Base-by-base conservation (phyloP, 1,140 invertebrate genomes). In the Drosophila pruinosa region DNA sequence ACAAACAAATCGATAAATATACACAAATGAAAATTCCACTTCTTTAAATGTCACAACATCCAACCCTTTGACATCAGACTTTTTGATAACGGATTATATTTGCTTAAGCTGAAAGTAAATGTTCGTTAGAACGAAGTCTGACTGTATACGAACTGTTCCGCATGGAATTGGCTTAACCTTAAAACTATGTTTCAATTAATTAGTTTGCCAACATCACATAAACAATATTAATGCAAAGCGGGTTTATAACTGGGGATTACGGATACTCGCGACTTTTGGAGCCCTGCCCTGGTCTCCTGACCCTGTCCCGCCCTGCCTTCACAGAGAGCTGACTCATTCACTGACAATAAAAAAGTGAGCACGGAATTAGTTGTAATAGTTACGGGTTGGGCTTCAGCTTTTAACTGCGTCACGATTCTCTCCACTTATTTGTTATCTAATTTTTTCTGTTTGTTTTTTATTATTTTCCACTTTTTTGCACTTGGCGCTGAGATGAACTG, bases 381-480 rank as follows among this genome's bases (percentile, higher is more conserved):
- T 58, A n/a, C n/a, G 56, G 24, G 15, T 17, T 34, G 10, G 31
- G 31, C 5, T n/a, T 38, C 26, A 10, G 57, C 28, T 71, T 48
- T 61, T 80, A 75, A 79, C 71, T 75, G 50, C 72, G 77, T 80
- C 77, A 80, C 77, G 77, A 59, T 45, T 59, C 43, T 48, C 17
- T 24, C 19, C 57, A 59, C 57, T 59, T 59, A 59, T 59, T n/a
- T 59, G 48, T 59, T 59, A 59, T 59, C 50, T 53, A 41, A 38
- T 50, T 50, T 39, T 38, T 50, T 50, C 26, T 6, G 17, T 17
- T 45, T n/a, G n/a, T 45, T 21, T 10, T 65, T 14, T 56, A 31
- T 64, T 64, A 39, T 54, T 43, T 57, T 50, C 26, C 53, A 31
- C 41, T 34, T 41, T 26, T 28, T 53, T 21, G 4, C 38, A 34